Evolutionary conservation across 1,140 invertebrate genomes (phyloP).

Genomic region (Eciton burchellii): DNA sequence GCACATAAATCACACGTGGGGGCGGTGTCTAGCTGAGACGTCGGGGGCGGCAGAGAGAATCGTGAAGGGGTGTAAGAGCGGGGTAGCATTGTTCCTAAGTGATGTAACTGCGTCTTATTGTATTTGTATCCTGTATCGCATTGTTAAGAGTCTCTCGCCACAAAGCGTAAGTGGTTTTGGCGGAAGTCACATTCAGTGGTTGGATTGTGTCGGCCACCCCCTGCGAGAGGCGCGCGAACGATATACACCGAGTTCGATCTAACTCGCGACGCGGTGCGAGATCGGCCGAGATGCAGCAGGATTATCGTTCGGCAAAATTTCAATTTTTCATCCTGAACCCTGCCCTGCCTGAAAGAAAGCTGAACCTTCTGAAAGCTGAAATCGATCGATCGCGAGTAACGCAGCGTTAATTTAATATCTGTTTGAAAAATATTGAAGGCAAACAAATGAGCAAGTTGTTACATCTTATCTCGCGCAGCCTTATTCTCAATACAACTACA

Average conservation of each 20-base stretch:
- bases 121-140: conserved; percentile 86
- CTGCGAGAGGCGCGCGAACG: conserved; percentile 76
- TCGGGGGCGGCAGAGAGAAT: conserved; percentile 44
- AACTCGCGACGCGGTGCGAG: conserved; percentile 54
- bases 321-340: neutral
- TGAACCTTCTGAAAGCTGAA: too few species aligned
- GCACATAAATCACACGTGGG: conserved; percentile 83
- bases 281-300: neutral
- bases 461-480: neutral
- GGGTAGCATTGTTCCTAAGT: conserved; percentile 85
- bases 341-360: neutral
- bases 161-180: conserved; percentile 86
- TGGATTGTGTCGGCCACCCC: conserved; percentile 82
- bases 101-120: conserved; percentile 86
- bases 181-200: conserved; percentile 86
- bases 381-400: neutral
- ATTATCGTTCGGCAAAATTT: neutral
- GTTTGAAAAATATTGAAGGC: neutral
- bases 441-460: neutral
- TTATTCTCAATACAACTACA: neutral
- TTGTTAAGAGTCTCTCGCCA: conserved; percentile 85
- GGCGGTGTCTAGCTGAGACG: conserved; percentile 69
- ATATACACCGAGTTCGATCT: conserved; percentile 72
- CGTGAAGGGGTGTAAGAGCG: conserved; percentile 60
- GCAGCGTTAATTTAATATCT: neutral